These are phyloP conservation scores for Corynorhinus townsendii DNA, from an alignment of 2,113 vertebrate species.

Conservation along the genomic window DNA sequence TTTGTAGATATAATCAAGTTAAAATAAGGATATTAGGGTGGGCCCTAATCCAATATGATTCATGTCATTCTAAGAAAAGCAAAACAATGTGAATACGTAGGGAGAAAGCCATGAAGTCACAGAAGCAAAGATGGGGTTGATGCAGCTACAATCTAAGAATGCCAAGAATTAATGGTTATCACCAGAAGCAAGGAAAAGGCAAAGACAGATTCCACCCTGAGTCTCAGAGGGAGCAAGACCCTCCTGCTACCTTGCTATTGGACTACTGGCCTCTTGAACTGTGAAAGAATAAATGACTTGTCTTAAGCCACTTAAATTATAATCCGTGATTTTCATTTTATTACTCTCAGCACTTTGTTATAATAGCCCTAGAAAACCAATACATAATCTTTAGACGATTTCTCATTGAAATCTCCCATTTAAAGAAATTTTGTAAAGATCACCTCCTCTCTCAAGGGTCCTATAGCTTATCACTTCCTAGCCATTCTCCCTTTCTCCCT, in stretches of 20 bases:
- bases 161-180: not conserved
- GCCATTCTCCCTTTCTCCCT: not conserved
- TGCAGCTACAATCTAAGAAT: not conserved
- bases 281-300: not conserved
- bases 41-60: not conserved
- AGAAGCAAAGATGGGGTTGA: not conserved
- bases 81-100: not conserved
- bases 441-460: not conserved
- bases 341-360: not conserved
- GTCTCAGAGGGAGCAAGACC: not conserved
- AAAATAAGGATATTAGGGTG: not conserved
- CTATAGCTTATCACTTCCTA: not conserved
- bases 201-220: not conserved
- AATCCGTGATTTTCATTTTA: too few species aligned
- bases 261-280: not conserved
- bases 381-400: not conserved
- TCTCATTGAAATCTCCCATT: not conserved
- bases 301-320: not conserved
- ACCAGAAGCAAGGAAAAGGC: not conserved
- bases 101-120: not conserved
- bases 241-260: not conserved
- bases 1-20: not conserved
- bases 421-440: not conserved
- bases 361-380: not conserved
- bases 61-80: not conserved